Percentiles rank a stretch among this genome's conserved stretches.
phyloP scores from a whole-genome alignment of 2,113 vertebrate genomes.

The Pteropus alecto region DNA sequence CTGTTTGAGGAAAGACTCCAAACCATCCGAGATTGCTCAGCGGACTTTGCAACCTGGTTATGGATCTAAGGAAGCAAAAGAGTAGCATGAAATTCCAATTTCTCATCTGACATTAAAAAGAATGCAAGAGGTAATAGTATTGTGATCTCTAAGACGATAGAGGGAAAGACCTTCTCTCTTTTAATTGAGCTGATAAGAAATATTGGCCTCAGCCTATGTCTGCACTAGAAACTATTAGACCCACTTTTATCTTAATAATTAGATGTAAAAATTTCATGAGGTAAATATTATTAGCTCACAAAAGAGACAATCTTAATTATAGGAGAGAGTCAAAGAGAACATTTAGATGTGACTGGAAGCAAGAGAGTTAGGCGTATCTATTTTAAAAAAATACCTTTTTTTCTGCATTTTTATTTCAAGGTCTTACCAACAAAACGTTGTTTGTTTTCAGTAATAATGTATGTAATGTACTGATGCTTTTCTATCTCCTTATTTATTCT shows the following conservation, averaged over 20 bases:
- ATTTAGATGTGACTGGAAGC: background rate
- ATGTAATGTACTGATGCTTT: background rate
- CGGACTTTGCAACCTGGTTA: background rate
- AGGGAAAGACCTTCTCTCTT: background rate
- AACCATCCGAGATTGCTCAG: background rate
- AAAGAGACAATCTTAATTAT: background rate
- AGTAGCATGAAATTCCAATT: background rate
- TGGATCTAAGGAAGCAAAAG: background rate
- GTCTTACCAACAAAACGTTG: background rate
- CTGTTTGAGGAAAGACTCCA: background rate
- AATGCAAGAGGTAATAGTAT: background rate
- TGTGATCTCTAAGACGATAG: background rate
- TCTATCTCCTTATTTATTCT: background rate
- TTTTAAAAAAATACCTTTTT: background rate
- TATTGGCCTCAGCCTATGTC: background rate
- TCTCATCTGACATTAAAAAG: background rate
- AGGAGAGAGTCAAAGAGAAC: background rate
- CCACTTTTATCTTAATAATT: background rate
- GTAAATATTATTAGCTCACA: background rate
- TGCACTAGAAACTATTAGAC: background rate
- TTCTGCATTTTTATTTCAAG: background rate
- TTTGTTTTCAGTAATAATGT: background rate
- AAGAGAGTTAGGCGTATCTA: background rate
- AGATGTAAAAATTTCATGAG: background rate
- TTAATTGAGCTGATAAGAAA: background rate